Evolutionary conservation across 2,113 vertebrate genomes (phyloP), one percentile per base, ranked within the genome.

Genomic region (Corythornis madagascariensis): DNA sequence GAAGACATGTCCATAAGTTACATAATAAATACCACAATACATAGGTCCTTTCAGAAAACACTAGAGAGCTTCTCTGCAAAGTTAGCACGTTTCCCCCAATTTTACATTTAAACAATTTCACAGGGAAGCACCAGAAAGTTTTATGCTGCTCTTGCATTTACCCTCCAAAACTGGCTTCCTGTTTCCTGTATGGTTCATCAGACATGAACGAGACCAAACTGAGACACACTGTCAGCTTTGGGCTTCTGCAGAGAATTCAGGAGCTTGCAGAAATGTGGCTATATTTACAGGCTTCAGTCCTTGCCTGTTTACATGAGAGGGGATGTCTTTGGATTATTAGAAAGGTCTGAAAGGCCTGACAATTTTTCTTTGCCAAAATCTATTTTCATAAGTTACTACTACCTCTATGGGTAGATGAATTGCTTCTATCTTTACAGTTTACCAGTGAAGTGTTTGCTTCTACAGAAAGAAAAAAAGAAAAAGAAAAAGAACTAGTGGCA

Each of bases 401-500:
- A 67, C 40, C 85, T 50, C n/a, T 76, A 7, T 43, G 86, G 50
- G 43, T 47, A 76, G 43, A 89, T 55, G 74, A 33, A 43, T 47
- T 90, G 40, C 69, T 89, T 9, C 43, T 42, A 6, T 59, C 76
- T 42, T 67, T 35, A 25, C 3, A 80, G 50, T 63, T 78, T 55
- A 63, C 16, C 10, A 50, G 4, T 31, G 11, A 70, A 86, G 65
- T 67, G 73, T 31, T 85, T 45, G 24, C 59, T 91, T 64, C 33
- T 77, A 52, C 31, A 45, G 48, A 74, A 90, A 92, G 28, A 83
- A 83, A 59, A 89, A 87, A 91, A 92, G 28, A 83, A 83, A 59
- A 89, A 87, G 89, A 59, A 89, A 14, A 2, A 19, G 29, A 88
- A 80, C 21, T 14, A 33, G 29, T 20, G 61, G 52, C 40, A 88